phyloP scores from a whole-genome alignment of 2,797 vertebrate genomes.

The Scolopax rusticola region DNA sequence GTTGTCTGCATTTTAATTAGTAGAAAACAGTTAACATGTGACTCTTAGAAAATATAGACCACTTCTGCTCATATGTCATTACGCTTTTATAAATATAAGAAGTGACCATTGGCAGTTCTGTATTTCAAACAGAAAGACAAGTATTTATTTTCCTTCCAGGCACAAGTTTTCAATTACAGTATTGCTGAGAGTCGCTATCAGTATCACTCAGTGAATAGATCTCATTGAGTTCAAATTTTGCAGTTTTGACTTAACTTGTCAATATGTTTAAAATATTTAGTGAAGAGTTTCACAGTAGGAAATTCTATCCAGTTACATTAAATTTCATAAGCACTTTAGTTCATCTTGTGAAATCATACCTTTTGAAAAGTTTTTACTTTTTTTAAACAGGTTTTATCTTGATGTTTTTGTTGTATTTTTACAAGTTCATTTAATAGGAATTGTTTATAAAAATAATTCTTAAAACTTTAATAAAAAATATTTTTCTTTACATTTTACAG shows the following conservation, averaged over 20 bases:
- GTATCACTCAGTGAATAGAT: background rate
- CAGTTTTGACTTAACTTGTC: background rate
- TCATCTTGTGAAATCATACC: background rate
- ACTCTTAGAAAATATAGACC: conserved; percentile 33
- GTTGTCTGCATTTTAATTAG: conserved; percentile 74
- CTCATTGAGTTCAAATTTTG: background rate
- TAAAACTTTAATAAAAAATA: rapidly evolving
- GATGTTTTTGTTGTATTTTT: background rate
- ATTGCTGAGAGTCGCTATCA: background rate
- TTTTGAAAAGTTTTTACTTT: background rate
- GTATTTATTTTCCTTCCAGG: background rate
- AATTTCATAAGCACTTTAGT: background rate
- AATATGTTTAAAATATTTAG: background rate
- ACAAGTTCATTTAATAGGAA: background rate
- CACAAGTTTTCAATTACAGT: background rate
- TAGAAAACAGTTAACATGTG: conserved; percentile 28
- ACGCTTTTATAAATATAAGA: conserved; percentile 42
- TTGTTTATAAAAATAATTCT: background rate
- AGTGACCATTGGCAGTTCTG: background rate
- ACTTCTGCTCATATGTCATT: background rate
- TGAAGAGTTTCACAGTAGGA: background rate
- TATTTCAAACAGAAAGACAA: background rate
- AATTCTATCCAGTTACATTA: background rate
- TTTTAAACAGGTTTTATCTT: background rate
- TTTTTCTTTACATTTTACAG: background rate